phyloP scores from a whole-genome alignment of 1,140 invertebrate species.

The Adoxophyes honmai region DNA sequence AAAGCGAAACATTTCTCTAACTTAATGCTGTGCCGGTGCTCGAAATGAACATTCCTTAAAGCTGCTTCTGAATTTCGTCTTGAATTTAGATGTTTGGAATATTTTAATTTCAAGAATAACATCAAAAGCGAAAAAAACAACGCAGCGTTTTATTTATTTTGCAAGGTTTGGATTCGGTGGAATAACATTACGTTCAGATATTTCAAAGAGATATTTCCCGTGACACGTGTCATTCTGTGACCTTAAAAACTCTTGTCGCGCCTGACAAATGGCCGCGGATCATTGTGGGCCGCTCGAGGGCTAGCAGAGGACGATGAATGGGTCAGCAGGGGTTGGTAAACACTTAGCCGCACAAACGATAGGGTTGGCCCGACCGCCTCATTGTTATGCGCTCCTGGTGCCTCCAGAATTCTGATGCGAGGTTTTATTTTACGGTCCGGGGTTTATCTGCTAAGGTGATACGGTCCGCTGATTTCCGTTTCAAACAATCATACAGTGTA shows the following conservation, averaged over 20 bases:
- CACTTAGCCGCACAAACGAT: slow-evolving; percentile 6
- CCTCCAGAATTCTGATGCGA: background rate
- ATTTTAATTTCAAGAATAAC: no score
- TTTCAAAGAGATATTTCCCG: background rate
- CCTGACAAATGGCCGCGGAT: slow-evolving; percentile 6
- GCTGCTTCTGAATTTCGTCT: no score
- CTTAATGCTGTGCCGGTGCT: no score
- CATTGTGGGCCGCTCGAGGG: background rate
- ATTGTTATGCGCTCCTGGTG: slow-evolving; percentile 12
- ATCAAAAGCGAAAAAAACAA: no score
- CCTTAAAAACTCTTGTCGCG: background rate
- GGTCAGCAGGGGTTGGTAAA: slow-evolving; percentile 8
- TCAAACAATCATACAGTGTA: no score
- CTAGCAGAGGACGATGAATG: background rate
- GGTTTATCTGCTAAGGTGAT: background rate
- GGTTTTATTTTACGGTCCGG: slow-evolving; percentile 2
- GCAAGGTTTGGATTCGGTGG: no score
- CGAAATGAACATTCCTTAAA: no score
- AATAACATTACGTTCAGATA: no score
- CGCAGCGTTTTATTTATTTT: no score
- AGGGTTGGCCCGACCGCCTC: background rate
- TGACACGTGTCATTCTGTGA: background rate
- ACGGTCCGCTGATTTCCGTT: no score
- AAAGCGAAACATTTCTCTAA: no score
- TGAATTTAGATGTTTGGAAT: no score